Evolutionary conservation across 2,113 vertebrate species (phyloP), one percentile per base, ranked within the genome.

Genomic region (Miniopterus natalensis): DNA sequence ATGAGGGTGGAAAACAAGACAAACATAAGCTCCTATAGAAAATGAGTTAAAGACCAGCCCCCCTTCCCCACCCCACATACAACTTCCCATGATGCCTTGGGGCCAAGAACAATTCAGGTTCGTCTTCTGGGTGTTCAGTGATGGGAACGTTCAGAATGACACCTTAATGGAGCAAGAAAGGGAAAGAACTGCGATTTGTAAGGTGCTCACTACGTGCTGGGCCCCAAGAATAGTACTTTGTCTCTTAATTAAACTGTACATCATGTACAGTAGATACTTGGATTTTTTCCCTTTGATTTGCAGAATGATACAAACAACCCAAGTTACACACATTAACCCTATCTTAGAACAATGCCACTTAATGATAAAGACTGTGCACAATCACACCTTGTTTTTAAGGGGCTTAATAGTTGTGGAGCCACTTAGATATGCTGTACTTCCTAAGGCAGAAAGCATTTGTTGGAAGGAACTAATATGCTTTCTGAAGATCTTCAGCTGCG

Each of bases 41-140:
- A 91, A 63, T 68, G 36, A 85, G 14, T 47, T 51, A 10, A 94
- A 85, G 40, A 63, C 3, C 3, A 1, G 12, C 0, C 15, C 13
- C 18, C 5, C 1, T 1, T 11, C 11, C 9, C 3, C 1, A 7
- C 7, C 21, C 29, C 61, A 42, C 25, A 42, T 2, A 88, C n/a
- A 89, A 17, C 27, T 53, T 71, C 31, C 31, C 57, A 13, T 66
- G 75, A 84, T 71, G 40, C 40, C 29, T 21, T 75, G 40, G 25
- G 61, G 25, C 25, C 25, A 84, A 84, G 53, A 5, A 83, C 15
- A 15, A 9, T 17, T 40, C 12, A 86, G 9, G 45, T 29, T 27
- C 75, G 51, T 47, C 4, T 42, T 83, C 45, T 42, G 42, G 51
- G 7, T 25, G 9, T 20, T 49, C 31, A 14, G 57, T 31, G 45